These are phyloP conservation scores for Astreopora myriophthalma DNA, from an alignment of 64 coral and sea anemone species.

Conservation along the genomic window DNA sequence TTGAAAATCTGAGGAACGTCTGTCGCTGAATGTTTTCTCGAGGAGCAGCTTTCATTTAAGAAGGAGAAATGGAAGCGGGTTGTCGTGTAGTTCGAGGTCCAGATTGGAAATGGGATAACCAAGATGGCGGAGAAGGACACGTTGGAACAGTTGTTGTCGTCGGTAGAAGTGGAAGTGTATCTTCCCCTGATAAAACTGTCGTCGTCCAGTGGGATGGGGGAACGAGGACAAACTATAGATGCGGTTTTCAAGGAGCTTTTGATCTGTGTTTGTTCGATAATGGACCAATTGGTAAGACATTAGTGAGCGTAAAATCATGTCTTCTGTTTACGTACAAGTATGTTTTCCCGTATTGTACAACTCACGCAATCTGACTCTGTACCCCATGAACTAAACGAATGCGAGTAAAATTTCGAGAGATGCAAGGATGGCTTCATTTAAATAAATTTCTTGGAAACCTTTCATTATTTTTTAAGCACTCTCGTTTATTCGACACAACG, in stretches of 20 bases:
- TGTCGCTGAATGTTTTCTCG: background rate
- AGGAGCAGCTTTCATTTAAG: background rate
- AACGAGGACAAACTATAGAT: constrained; percentile 94
- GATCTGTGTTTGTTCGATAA: constrained; percentile 85
- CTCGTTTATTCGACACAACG: too few species aligned
- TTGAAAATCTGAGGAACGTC: background rate
- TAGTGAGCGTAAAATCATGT: background rate
- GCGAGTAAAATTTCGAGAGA: background rate
- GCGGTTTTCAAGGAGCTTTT: constrained; percentile 84
- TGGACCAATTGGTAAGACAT: constrained; percentile 74
- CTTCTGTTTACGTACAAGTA: background rate
- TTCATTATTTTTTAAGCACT: too few species aligned
- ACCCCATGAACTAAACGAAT: background rate
- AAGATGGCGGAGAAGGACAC: constrained; percentile 97
- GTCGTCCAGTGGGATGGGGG: constrained; percentile 96
- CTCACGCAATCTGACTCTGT: background rate
- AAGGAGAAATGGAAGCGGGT: constrained; percentile 80
- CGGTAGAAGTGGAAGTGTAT: constrained; percentile 63
- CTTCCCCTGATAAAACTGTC: constrained; percentile 97
- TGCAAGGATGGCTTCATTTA: background rate
- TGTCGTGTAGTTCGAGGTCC: constrained; percentile 86
- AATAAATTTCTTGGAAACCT: background rate
- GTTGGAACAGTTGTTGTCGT: constrained; percentile 94
- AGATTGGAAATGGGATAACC: constrained; percentile 94
- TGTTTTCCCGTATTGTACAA: background rate